Conservation (phyloP, 2,888 invertebrate genomes). For the Drosophila antonietae region DNA sequence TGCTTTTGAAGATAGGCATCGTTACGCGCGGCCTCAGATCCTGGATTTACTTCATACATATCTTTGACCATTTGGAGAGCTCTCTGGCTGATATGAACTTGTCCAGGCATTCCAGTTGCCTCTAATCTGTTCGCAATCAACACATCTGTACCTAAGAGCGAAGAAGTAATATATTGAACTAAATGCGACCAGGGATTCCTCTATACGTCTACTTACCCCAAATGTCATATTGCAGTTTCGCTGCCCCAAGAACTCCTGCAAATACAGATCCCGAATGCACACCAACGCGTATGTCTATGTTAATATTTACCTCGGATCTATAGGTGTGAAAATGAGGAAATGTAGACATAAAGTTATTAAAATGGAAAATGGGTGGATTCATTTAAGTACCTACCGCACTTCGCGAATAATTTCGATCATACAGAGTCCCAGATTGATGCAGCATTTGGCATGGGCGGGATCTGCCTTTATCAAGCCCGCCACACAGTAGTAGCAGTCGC, state of each 20-base stretch:
- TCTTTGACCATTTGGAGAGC: constrained; percentile 89
- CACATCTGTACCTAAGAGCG: constrained; percentile 88
- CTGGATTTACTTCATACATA: constrained; percentile 87
- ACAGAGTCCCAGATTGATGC: constrained; percentile 93
- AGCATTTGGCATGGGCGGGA: constrained; percentile 93
- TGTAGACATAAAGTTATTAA: background rate
- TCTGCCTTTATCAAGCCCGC: constrained; percentile 92
- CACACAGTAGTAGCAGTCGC: constrained; percentile 97
- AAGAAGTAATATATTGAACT: background rate
- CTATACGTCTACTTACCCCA: constrained; percentile 88
- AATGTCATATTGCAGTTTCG: constrained; percentile 98
- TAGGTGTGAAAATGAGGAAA: no score
- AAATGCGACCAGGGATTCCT: background rate
- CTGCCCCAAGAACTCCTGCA: constrained; percentile 95
- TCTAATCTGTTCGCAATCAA: constrained; percentile 98
- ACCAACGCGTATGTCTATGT: constrained; percentile 98
- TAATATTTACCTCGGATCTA: constrained; percentile 88
- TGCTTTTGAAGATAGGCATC: constrained; percentile 89
- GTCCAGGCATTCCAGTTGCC: constrained; percentile 94
- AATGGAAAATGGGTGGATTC: no score
- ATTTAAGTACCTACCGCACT: constrained; percentile 82
- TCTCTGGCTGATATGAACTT: constrained; percentile 93
- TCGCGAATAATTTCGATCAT: constrained; percentile 94
- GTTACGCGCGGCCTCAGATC: constrained; percentile 82
- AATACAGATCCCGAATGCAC: constrained; percentile 96